A percentile compares a stretch with the other conserved stretches of the same genome.
Evolutionary conservation across 2,797 vertebrate genomes (phyloP).

Genomic region (Paguma larvata): DNA sequence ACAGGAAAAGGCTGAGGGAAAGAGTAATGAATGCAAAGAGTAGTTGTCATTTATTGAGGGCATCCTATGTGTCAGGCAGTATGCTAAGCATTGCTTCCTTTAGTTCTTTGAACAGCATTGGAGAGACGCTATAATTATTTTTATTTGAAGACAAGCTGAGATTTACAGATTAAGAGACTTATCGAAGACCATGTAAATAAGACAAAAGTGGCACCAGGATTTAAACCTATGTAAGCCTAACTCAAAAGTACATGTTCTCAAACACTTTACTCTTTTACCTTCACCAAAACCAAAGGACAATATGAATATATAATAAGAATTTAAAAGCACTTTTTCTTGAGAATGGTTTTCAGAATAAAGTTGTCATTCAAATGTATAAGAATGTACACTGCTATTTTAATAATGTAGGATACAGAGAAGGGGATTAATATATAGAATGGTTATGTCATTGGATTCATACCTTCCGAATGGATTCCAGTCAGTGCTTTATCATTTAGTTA

Average conservation of each 20-base stretch:
- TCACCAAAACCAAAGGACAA: neutral
- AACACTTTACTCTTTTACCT: neutral
- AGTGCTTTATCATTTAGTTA: neutral
- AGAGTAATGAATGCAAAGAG: neutral
- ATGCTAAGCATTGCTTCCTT: neutral
- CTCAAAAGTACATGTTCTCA: neutral
- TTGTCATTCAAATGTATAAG: slow-evolving; percentile 36
- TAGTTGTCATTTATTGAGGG: neutral
- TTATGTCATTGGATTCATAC: neutral
- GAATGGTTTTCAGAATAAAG: slow-evolving; percentile 4
- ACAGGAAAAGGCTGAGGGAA: neutral
- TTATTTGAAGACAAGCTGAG: slow-evolving; percentile 11
- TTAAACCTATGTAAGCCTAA: neutral
- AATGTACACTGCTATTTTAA: neutral
- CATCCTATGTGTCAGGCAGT: neutral
- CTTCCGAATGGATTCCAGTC: neutral
- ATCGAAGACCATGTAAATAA: neutral
- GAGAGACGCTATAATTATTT: neutral
- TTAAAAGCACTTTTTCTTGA: slow-evolving; percentile 11
- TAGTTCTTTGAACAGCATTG: neutral
- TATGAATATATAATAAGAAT: neutral
- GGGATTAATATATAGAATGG: neutral
- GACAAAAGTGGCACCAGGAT: neutral
- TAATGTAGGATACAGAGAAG: neutral
- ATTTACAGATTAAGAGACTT: neutral